Percentiles rank a stretch among this genome's conserved stretches.
Evolutionary conservation across 2,888 invertebrate genomes (phyloP).

Genomic region (Drosophila prostipennis): DNA sequence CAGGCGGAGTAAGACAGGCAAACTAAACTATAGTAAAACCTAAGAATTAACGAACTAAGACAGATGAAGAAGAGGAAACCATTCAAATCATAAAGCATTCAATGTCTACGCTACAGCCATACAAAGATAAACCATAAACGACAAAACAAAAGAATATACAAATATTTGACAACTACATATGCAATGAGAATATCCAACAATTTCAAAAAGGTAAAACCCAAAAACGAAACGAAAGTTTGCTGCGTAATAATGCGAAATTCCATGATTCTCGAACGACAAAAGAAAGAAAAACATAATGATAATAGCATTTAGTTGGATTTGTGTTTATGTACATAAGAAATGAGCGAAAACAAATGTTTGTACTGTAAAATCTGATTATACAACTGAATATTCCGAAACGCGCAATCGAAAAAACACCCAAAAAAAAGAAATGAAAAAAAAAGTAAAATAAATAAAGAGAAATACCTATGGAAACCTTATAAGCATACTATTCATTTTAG

Average conservation of each 20-base stretch:
- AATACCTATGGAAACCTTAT: constrained; percentile 47
- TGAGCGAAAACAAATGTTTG: constrained; percentile 47
- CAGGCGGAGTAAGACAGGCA: constrained; percentile 12
- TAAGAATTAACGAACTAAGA: constrained; percentile 26
- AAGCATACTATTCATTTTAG: neutral
- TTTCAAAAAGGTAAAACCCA: constrained; percentile 20
- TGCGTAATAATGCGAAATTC: constrained; percentile 27
- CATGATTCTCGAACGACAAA: constrained; percentile 8
- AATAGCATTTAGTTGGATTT: constrained; percentile 59
- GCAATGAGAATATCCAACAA: constrained; percentile 30
- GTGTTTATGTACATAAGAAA: constrained; percentile 62
- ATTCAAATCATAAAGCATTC: constrained; percentile 60
- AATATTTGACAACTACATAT: constrained; percentile 39
- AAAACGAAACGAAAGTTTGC: constrained; percentile 31
- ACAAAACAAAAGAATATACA: constrained; percentile 9
- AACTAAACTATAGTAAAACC: constrained; percentile 28
- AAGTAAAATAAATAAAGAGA: constrained; percentile 60
- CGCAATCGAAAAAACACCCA: constrained; percentile 24
- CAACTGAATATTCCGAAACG: constrained; percentile 33
- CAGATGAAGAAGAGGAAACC: constrained; percentile 15
- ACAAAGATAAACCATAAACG: constrained; percentile 24
- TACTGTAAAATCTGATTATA: constrained; percentile 68
- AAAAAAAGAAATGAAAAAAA: constrained; percentile 27
- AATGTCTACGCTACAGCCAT: constrained; percentile 72
- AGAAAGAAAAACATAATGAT: constrained; percentile 28